Conservation (phyloP, 2,113 vertebrate genomes). For the Oncorhynchus clarkii region DNA sequence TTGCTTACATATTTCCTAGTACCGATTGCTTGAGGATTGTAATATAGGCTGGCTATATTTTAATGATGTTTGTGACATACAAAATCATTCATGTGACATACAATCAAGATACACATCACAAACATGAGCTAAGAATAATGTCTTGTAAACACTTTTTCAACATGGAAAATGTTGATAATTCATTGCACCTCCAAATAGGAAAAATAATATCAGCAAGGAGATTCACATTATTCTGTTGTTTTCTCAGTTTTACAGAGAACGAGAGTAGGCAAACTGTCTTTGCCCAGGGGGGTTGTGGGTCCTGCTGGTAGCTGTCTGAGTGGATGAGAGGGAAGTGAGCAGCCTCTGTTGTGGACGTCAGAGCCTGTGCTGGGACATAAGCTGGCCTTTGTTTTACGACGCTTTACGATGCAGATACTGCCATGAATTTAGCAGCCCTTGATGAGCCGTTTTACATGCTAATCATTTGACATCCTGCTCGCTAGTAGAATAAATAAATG, state of each 20-base stretch:
- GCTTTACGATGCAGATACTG: constrained; percentile 28
- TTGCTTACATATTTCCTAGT: no score
- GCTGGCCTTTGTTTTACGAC: constrained; percentile 25
- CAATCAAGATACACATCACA: no score
- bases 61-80: no score
- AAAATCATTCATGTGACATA: no score
- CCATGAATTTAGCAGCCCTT: constrained; percentile 29
- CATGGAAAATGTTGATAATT: no score
- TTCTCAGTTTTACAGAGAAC: not conserved
- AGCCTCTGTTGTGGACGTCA: not conserved
- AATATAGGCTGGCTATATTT: no score
- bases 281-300: not conserved
- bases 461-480: constrained; percentile 32
- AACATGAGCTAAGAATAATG: no score
- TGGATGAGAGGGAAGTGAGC: no score
- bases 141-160: no score
- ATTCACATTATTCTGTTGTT: not conserved
- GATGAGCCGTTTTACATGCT: constrained; percentile 45
- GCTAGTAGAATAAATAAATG: not conserved
- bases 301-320: not conserved
- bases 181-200: no score
- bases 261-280: not conserved
- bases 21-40: no score
- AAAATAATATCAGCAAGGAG: no score
- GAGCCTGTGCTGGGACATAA: constrained; percentile 15